Percentiles rank a stretch among this genome's conserved stretches.
phyloP scores from a whole-genome alignment of 2,888 invertebrate species.

The Netelia melanura region DNA sequence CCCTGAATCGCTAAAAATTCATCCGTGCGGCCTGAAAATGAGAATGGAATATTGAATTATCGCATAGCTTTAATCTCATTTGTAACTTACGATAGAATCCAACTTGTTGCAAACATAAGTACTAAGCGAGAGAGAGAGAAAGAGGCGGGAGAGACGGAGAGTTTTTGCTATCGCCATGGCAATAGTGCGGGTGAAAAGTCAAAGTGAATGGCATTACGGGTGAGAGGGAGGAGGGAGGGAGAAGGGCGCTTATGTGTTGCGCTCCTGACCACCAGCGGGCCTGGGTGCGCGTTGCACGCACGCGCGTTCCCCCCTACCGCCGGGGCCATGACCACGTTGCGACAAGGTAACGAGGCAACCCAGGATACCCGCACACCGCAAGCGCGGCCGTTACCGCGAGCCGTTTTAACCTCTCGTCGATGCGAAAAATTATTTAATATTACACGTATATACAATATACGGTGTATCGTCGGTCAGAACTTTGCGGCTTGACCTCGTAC shows the following conservation, averaged over 20 bases:
- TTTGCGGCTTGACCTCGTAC: slow-evolving; percentile 2
- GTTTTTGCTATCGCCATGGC: neutral
- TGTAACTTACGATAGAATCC: neutral
- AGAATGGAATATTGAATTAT: neutral
- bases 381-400: slow-evolving; percentile 45
- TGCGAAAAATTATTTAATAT: slow-evolving; percentile 61
- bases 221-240: slow-evolving; percentile 59
- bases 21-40: neutral
- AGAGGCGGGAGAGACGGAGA: neutral
- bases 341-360: slow-evolving; percentile 81
- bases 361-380: slow-evolving; percentile 65
- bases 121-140: neutral
- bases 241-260: slow-evolving; percentile 52
- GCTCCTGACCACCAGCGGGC: slow-evolving; percentile 76
- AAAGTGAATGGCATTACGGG: slow-evolving; percentile 70
- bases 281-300: slow-evolving; percentile 27
- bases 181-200: slow-evolving; percentile 62
- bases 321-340: slow-evolving; percentile 84
- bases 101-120: neutral
- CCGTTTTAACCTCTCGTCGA: slow-evolving; percentile 46
- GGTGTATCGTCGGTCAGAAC: neutral
- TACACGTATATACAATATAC: slow-evolving; percentile 31
- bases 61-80: neutral
- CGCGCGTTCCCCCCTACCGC: slow-evolving; percentile 75
- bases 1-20: neutral